Evolutionary conservation across 1,140 invertebrate species (phyloP), one percentile per base, ranked within the genome.

Genomic region (Lepidurus couesii): DNA sequence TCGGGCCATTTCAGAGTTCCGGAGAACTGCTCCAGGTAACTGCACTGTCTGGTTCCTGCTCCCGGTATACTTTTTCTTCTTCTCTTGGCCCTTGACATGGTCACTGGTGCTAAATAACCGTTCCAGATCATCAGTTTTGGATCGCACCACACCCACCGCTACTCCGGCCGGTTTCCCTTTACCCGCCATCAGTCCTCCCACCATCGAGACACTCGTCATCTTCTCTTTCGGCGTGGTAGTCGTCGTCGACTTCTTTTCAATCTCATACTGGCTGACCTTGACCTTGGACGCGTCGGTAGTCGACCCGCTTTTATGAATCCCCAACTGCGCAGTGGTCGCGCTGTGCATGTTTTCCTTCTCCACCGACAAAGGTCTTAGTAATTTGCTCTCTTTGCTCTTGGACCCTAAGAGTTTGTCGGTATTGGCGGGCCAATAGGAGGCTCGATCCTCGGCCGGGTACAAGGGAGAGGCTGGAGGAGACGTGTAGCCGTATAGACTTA

Each of bases 71-170:
- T 88, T 85, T 81, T 89, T 84, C 82, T 86, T 90, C 1, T 88
- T 88, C 79, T 90, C 89, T 79, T 90, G 90, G 80, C 89, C 89
- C 77, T 86, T 89, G n/a, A 88, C 88, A 26, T 80, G 26, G 24
- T 81, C 43, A 78, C 75, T 77, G 79, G 74, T 26, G 44, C 74
- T 86, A 26, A 89, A 76, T 83, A 90, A 89, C 81, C 89, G 86
- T 81, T 91, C 90, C 80, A 91, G 89, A 80, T 91, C 89, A 0
- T 89, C 90, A 0, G 90, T 91, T 83, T 90, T 90, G 5, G 90
- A 91, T 80, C 88, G 86, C 76, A 91, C 82, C 43, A 91, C 90
- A 21, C 88, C 89, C 43, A 89, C 89, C 9, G 90, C 90, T 75
- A 88, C 89, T 3, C 89, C 85, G 16, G 88, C 89, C 53, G 84